phyloP scores from a whole-genome alignment of 2,113 vertebrate genomes.

The Pelecanoides urinatrix region DNA sequence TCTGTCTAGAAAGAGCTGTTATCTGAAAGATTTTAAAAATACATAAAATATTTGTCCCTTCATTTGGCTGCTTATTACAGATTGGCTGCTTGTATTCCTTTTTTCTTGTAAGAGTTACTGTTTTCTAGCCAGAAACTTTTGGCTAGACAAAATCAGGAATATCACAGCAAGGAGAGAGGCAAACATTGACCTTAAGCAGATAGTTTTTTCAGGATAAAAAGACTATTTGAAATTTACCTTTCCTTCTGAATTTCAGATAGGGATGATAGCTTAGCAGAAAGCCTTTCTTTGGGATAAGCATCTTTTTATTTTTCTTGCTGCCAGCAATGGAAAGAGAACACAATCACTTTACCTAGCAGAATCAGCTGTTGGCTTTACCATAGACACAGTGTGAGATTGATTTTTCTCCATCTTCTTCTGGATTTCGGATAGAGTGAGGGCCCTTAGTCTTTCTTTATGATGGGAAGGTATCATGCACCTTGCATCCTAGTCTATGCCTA shows the following conservation, averaged over 20 bases:
- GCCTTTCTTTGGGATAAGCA: not conserved
- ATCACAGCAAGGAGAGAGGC: not conserved
- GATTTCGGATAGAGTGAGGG: not conserved
- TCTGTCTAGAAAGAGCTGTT: not conserved
- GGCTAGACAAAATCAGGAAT: not conserved
- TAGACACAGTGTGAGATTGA: not conserved
- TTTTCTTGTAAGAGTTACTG: not conserved
- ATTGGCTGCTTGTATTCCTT: not conserved
- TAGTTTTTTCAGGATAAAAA: not conserved
- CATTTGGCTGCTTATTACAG: not conserved
- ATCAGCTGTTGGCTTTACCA: not conserved
- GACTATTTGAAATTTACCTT: not conserved
- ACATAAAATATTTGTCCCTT: not conserved
- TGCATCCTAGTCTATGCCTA: not conserved
- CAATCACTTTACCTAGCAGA: not conserved
- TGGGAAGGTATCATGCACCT: not conserved
- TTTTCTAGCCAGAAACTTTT: not conserved
- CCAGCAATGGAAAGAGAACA: not conserved
- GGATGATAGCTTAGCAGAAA: not conserved
- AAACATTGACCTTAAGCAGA: not conserved
- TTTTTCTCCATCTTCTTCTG: not conserved
- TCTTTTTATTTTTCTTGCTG: not conserved
- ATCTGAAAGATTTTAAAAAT: not conserved
- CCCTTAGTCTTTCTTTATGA: too few species aligned
- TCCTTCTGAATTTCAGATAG: not conserved